Evolutionary conservation across 2,888 invertebrate species (phyloP), one percentile per base, ranked within the genome.

Genomic region (Caenorhabditis afra): DNA sequence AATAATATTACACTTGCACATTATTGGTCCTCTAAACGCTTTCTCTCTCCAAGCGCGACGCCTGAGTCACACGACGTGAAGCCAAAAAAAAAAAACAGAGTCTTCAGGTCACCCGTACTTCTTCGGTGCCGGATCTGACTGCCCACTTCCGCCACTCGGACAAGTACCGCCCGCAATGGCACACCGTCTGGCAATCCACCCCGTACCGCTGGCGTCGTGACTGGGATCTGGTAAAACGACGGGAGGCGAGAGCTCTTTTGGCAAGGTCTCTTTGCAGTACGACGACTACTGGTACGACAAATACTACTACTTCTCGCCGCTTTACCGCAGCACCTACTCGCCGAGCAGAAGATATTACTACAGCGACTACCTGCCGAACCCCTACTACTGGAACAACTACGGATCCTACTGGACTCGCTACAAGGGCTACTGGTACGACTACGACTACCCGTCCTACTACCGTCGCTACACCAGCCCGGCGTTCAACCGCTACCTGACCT

Each of bases 401-500:
- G 77, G 68, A 41, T 82, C 61, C 39, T 88, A 88, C 67, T 88
- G 87, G 87, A 87, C 85, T 39, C 82, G 88, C 53, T 88, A 88
- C 86, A 88, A 88, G 83, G 84, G 85, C 57, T 88, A 88, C 67
- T 83, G 81, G 87, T 86, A 87, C 68, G 86, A 88, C 83, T 84
- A 87, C 73, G 85, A 86, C 79, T 85, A 86, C 57, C 87, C 87
- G 45, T 82, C 78, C 49, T 84, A 82, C 75, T 85, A 87, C 71
- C 83, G 86, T 59, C 83, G 87, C 29, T 83, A 81, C 64, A 78
- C 79, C 52, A 82, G 76, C 66, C 55, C 83, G 1, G 66, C 81
- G n/a, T 85, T 78, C 80, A 80, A 73, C 35, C 59, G 77, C 47
- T 85, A 85, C 47, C 71, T 87, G 58, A 81, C 75, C 61, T 75